Percentiles rank a stretch among this genome's conserved stretches.
phyloP scores from a whole-genome alignment of 1,140 invertebrate species.

The Ganaspis sp. region DNA sequence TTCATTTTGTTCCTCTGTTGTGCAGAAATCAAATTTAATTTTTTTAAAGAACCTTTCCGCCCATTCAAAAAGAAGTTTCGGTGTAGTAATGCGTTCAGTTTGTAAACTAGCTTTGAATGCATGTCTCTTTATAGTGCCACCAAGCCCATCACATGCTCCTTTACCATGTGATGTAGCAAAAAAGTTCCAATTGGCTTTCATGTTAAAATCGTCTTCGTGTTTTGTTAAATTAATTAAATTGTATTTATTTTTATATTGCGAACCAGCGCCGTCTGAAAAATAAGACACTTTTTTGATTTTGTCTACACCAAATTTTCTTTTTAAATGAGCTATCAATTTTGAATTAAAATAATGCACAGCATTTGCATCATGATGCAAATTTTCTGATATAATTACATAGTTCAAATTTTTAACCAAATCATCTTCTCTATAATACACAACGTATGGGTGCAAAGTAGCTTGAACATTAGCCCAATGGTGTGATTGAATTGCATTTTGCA shows the following conservation, averaged over 20 bases:
- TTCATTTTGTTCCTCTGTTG: not conserved
- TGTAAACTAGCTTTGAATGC: conserved; percentile 6
- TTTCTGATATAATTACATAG: not conserved
- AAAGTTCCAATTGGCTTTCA: not conserved
- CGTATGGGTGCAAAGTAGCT: not conserved
- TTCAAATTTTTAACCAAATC: not conserved
- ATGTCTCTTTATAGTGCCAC: not conserved
- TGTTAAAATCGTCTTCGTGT: not conserved
- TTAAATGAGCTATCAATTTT: not conserved
- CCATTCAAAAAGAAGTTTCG: not conserved
- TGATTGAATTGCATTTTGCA: no score
- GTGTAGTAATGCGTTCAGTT: not conserved
- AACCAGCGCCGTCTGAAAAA: not conserved
- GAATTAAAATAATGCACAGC: not conserved
- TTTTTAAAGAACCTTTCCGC: not conserved
- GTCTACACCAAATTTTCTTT: not conserved
- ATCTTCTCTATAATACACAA: not conserved
- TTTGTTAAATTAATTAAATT: not conserved
- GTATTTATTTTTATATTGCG: not conserved
- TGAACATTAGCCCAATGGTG: no score
- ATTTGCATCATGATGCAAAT: not conserved
- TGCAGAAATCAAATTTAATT: conserved; percentile 1
- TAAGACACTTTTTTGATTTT: not conserved
- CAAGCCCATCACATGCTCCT: not conserved
- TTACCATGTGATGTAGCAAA: not conserved